Base-by-base conservation (phyloP, 2,888 invertebrate species). In the Spilosoma lubricipeda region DNA sequence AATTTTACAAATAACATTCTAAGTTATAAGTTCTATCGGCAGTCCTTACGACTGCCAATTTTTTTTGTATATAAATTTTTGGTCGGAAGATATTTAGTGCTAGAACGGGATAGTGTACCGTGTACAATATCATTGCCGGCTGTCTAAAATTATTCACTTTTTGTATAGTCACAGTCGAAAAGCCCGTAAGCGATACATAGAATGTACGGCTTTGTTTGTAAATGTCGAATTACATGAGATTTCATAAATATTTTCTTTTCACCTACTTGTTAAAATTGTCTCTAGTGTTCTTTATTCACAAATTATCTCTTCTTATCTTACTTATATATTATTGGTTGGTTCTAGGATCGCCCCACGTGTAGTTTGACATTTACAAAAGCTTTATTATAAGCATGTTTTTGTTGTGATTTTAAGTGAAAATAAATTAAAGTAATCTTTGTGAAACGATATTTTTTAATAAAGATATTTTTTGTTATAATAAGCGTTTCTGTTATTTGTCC, bases 341-440 rank as follows among this genome's bases (percentile, higher is more conserved):
- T 9, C 3, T 70, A 23, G 30, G 52, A 59, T 59, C n/a, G 13
- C n/a, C 33, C n/a, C 18, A 39, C 15, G 65, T 72, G 74, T 80
- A 76, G 80, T 82, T 86, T 80, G 86, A 88, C 86, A 87, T 89
- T 87, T 84, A 86, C 80, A 74, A 83, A 73, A 74, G 80, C 73
- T 77, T 82, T 86, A 84, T 82, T 83, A 73, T 86, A 85, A 85
- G 87, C 82, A 80, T 79, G 85, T 77, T 90, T 89, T 89, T 89
- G 85, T 90, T 90, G 89, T 89, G 90, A 89, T 87, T 87, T 84
- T 92, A 91, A 91, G 91, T 84, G 89, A 90, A 91, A 90, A 81
- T 88, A 91, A 92, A 91, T 91, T 90, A 83, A 89, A 88, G 88
- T 86, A 89, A 89, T 84, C 87, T 88, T 91, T 90, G 90, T 90